A percentile compares a stretch with the other conserved stretches of the same genome.
Evolutionary conservation across 1,140 invertebrate genomes (phyloP).

Genomic region (Pseudobourletiella spinata): DNA sequence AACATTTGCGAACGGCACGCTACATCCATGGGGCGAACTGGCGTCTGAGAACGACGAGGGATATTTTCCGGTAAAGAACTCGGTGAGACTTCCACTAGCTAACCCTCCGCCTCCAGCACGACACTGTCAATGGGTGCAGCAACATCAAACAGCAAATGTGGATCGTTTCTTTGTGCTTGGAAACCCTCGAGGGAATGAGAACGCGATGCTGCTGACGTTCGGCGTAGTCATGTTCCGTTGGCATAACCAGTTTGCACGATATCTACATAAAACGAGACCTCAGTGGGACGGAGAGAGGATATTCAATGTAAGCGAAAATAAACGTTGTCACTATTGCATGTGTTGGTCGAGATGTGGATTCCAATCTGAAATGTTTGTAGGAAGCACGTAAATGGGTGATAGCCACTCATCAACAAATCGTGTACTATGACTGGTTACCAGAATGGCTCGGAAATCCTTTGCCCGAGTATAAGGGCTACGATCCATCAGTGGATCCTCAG

Average conservation of each 20-base stretch:
- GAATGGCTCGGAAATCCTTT: slow-evolving; percentile 41
- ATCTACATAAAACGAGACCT: slow-evolving; percentile 39
- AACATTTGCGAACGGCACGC: slow-evolving; percentile 43
- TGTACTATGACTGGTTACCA: slow-evolving; percentile 49
- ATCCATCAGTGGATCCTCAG: slow-evolving; percentile 54
- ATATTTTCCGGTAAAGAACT: slow-evolving; percentile 48
- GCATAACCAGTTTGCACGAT: slow-evolving; percentile 51
- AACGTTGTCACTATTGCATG: too few relatives aligned
- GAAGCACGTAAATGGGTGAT: slow-evolving; percentile 53
- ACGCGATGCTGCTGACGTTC: slow-evolving; percentile 48
- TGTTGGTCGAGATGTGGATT: too few relatives aligned
- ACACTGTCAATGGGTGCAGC: slow-evolving; percentile 41
- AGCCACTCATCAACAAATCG: slow-evolving; percentile 47
- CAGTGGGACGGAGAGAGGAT: slow-evolving; percentile 47
- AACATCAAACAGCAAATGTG: slow-evolving; percentile 43
- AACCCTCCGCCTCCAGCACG: slow-evolving; percentile 52
- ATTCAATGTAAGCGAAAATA: slow-evolving; percentile 48
- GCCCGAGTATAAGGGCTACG: slow-evolving; percentile 44
- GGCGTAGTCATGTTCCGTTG: slow-evolving; percentile 53
- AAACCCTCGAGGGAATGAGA: slow-evolving; percentile 54
- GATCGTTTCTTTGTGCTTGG: slow-evolving; percentile 51
- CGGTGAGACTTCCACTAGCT: slow-evolving; percentile 46
- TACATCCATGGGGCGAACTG: slow-evolving; percentile 43
- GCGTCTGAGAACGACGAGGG: slow-evolving; percentile 41
- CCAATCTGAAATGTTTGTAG: too few relatives aligned